phyloP scores from a whole-genome alignment of 2,113 vertebrate species.

The Calidris pugnax region DNA sequence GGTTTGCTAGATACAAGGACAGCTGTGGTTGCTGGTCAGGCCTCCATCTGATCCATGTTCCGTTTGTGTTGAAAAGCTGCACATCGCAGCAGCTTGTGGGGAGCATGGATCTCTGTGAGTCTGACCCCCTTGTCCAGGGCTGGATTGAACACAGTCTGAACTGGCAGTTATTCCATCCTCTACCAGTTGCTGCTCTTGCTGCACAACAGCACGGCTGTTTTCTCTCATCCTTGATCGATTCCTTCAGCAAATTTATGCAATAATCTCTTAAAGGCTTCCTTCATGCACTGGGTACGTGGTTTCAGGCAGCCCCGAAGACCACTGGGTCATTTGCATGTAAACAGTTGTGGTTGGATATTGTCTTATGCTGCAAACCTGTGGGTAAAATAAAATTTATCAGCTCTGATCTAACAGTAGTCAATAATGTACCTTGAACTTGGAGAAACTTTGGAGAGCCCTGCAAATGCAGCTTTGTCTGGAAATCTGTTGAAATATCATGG shows the following conservation, averaged over 20 bases:
- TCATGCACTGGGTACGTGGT: neutral
- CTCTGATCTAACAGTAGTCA: neutral
- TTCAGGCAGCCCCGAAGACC: neutral
- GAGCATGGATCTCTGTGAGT: neutral
- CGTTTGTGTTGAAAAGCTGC: neutral
- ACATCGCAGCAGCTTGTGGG: neutral
- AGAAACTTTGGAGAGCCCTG: neutral
- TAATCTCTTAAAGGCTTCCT: neutral
- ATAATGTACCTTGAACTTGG: neutral
- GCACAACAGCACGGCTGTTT: neutral
- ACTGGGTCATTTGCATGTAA: rapidly evolving
- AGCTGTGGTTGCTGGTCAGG: neutral
- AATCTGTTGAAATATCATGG: neutral
- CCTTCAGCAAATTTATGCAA: neutral
- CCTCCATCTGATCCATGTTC: neutral
- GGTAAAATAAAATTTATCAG: neutral
- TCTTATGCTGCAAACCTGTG: neutral
- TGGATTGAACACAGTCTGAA: rapidly evolving
- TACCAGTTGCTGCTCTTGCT: neutral
- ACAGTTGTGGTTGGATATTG: neutral
- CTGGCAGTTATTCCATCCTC: neutral
- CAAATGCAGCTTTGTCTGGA: neutral
- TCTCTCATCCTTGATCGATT: neutral
- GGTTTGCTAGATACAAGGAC: neutral
- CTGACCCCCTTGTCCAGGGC: neutral